Base-by-base conservation (phyloP, 1,140 invertebrate genomes). In the Drosophila murphyi region DNA sequence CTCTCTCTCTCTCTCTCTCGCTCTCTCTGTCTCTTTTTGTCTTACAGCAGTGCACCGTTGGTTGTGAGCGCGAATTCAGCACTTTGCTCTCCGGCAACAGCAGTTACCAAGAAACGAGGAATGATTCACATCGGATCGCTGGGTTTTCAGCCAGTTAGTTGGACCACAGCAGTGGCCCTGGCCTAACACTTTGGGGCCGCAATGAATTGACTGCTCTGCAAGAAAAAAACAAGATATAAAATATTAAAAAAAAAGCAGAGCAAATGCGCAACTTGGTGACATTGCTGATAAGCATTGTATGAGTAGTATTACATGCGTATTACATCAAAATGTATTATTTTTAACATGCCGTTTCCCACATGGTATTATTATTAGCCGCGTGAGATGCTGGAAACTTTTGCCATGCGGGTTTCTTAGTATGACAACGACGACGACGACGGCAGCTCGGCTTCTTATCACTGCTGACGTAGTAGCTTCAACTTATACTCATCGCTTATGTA, bases 81-180 rank as follows among this genome's bases (percentile, higher is more conserved):
- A 28, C 4, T 20, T 20, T 20, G 8, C n/a, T 28, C 12, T 20
- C 48, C 5, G 35, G 1, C n/a, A 29, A 34, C 12, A 47, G 12
- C 8, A 28, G 28, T 48, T 29, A 50, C n/a, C 45, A 39, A 12
- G 45, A 62, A 50, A 48, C 20, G 48, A 20, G n/a, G 48, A 3
- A 52, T 73, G 71, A 74, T 63, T 77, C 63, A 77, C 59, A 10
- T 35, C 68, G 56, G 70, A 62, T 77, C 63, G 43, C 34, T 63
- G 63, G 62, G 41, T 67, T 61, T 67, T 76, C 54, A 56, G 56
- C 34, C 63, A 57, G 39, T 56, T 64, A 52, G 48, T 63, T 52
- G 47, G n/a, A 7, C 6, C 6, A 50, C 10, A 63, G 29, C 1
- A 12, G n/a, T 6, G 29, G 12, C 2, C 31, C 32, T n/a, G 20